A percentile compares a stretch with the other conserved stretches of the same genome.
Evolutionary conservation across 2,888 invertebrate genomes (phyloP).

Genomic region (Seladonia tumulorum): DNA sequence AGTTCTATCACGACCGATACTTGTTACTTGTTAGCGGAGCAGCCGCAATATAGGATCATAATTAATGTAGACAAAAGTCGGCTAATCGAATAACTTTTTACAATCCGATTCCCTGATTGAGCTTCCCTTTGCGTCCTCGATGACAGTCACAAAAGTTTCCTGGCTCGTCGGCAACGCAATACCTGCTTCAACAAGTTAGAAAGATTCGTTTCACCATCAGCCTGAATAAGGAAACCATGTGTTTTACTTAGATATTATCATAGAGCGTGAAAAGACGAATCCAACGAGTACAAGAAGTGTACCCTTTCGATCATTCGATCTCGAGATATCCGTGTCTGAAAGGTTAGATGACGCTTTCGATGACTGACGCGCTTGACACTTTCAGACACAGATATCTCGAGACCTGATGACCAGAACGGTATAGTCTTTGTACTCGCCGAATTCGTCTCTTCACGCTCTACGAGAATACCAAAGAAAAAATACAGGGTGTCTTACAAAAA

Average conservation of each 20-base stretch:
- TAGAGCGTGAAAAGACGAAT: not conserved
- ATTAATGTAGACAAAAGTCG: constrained; percentile 58
- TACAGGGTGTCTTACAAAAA: not conserved
- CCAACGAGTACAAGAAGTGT: not conserved
- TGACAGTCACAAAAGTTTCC: not conserved
- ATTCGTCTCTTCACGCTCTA: not conserved
- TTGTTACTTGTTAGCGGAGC: constrained; percentile 55
- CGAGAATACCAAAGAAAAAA: not conserved
- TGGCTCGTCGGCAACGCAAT: not conserved
- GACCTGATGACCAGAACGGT: not conserved
- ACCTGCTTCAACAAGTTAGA: not conserved
- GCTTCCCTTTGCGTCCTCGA: constrained; percentile 14
- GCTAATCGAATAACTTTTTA: constrained; percentile 60
- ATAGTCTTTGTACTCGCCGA: not conserved
- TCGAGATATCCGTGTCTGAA: not conserved
- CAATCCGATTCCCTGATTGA: constrained; percentile 36
- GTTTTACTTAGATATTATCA: not conserved
- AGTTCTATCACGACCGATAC: constrained; percentile 62
- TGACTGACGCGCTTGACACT: no score
- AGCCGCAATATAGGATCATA: constrained; percentile 61
- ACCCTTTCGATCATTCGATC: not conserved
- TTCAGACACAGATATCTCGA: not conserved
- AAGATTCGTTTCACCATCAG: not conserved
- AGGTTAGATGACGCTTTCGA: no score
- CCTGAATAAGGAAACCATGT: not conserved